These are phyloP conservation scores for Noctua fimbriata DNA, from an alignment of 2,888 invertebrate genomes.

Conservation along the genomic window DNA sequence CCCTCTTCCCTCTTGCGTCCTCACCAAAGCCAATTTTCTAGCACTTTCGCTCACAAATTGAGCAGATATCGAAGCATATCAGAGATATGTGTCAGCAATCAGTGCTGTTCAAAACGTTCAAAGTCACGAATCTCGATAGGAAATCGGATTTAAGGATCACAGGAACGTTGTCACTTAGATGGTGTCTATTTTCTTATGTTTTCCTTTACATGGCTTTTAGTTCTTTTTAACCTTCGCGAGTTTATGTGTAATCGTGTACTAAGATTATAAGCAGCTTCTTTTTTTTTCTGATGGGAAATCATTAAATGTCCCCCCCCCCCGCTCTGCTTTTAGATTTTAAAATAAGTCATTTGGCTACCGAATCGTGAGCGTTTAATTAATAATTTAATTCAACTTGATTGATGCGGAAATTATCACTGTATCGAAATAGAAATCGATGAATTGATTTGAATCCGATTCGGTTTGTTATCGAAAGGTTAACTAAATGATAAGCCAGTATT, in stretches of 20 bases:
- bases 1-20: not conserved
- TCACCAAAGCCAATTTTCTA: constrained; percentile 9
- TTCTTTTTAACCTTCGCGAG: not conserved
- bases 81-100: constrained; percentile 46
- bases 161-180: constrained; percentile 6
- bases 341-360: not conserved
- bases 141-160: constrained; percentile 53
- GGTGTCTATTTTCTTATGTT: constrained; percentile 12
- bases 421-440: not conserved
- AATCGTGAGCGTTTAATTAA: constrained; percentile 6
- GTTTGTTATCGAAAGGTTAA: constrained; percentile 20
- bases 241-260: not conserved
- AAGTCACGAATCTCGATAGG: constrained; percentile 29
- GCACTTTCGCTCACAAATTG: constrained; percentile 34
- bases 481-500: constrained; percentile 13
- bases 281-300: no score
- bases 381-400: constrained; percentile 18
- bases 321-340: not conserved
- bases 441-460: constrained; percentile 10
- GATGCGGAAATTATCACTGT: constrained; percentile 25
- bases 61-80: constrained; percentile 16
- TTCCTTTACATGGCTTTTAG: not conserved
- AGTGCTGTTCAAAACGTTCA: constrained; percentile 35
- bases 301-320: no score
- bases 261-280: not conserved